These are phyloP conservation scores for Tethea ocularis DNA, from an alignment of 2,888 invertebrate species.

Conservation along the genomic window DNA sequence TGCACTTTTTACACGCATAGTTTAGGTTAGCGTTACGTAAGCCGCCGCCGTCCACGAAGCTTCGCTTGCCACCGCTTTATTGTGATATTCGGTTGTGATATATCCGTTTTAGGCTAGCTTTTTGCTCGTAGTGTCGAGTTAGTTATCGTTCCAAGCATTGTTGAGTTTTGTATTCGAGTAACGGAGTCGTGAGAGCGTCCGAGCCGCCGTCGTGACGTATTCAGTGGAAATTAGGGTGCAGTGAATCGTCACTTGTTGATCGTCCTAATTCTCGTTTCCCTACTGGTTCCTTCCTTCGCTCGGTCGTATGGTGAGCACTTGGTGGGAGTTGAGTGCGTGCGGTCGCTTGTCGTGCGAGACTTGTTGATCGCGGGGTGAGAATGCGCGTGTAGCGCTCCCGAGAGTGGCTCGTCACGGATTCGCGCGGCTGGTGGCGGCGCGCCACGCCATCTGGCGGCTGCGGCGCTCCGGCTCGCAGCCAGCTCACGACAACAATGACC, in stretches of 20 bases:
- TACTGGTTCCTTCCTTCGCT: conserved; percentile 42
- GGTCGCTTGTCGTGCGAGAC: conserved; percentile 46
- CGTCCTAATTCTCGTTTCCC: conserved; percentile 21
- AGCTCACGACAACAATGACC: conserved; percentile 77
- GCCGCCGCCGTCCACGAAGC: conserved; percentile 82
- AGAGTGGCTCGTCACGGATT: conserved; percentile 88
- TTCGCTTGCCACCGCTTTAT: conserved; percentile 80
- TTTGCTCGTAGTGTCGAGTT: conserved; percentile 64
- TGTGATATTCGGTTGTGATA: conserved; percentile 84
- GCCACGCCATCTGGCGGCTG: conserved; percentile 88
- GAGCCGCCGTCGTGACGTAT: conserved; percentile 50
- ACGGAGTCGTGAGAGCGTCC: conserved; percentile 48
- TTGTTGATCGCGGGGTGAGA: conserved; percentile 66
- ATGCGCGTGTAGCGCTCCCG: conserved; percentile 74
- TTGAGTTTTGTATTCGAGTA: conserved; percentile 26
- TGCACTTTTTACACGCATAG: conserved; percentile 77
- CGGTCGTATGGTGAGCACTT: conserved; percentile 54
- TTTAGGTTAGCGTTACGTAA: conserved; percentile 78
- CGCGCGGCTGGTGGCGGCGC: conserved; percentile 88
- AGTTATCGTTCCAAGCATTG: conserved; percentile 10
- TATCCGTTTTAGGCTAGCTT: conserved; percentile 73
- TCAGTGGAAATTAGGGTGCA: conserved; percentile 42
- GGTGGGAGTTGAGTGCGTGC: conserved; percentile 35
- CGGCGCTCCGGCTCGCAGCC: conserved; percentile 83
- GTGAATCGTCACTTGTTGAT: conserved; percentile 51